Base-by-base conservation (phyloP, 2,797 vertebrate species). In the Acanthurus lineatus region DNA sequence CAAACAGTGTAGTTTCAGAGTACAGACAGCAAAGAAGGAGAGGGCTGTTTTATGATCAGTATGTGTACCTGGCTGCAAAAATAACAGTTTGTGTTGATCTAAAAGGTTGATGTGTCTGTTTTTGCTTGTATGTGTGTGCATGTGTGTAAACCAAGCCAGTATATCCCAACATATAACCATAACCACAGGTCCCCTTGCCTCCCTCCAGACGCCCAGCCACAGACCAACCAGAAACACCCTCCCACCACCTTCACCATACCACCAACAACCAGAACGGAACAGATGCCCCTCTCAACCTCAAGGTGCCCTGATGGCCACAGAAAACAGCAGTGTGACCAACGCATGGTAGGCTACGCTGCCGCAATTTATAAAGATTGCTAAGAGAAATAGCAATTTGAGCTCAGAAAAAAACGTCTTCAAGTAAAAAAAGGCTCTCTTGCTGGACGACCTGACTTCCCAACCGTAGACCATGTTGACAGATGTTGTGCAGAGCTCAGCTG, bases 381-480 rank as follows among this genome's bases (percentile, higher is more conserved):
- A 63, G 73, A 81, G 62, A 83, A 79, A 77, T 64, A 81, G 49
- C 65, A 54, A 59, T 42, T 56, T 42, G 35, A 73, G 75, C 40
- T 69, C 49, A 56, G 73, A 78, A 85, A 83, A 16, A 61, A 48
- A 63, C 10, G 32, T 35, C 1, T 35, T 35, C 32, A 35, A 35
- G 32, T 35, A 17, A 20, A 52, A 67, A 22, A 56, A 22, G 25
- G 6, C 48, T 17, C 59, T 8, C 22, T 65, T 20, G 51, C 72
- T 51, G 15, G 49, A 73, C 0, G 14, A 28, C n/a, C 60, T 6
- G 73, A 62, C 69, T 64, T 57, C 64, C 77, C 67, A 69, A 79
- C 69, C 74, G 42, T 12, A 52, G 76, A 67, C 68, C 44, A 69
- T 74, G 88, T 69, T 88, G 86, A 90, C 86, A 84, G 85, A 89